A percentile compares a stretch with the other conserved stretches of the same genome.
Evolutionary conservation across 2,888 invertebrate genomes (phyloP).

Genomic region (Gibbula magus): DNA sequence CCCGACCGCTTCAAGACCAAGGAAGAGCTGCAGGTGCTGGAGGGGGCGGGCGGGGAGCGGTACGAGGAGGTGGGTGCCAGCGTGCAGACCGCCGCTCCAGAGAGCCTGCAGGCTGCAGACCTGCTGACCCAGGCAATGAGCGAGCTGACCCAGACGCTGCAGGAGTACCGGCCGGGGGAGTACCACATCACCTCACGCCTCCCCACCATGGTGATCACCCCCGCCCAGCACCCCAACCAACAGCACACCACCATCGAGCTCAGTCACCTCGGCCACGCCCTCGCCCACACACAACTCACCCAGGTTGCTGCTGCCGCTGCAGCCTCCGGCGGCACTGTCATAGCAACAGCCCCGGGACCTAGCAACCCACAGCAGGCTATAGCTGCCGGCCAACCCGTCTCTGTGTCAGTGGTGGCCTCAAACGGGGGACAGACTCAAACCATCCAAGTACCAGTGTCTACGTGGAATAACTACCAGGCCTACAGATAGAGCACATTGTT

Average conservation of each 20-base stretch:
- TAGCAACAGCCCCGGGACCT: not conserved
- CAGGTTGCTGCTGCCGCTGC: slow-evolving; percentile 27
- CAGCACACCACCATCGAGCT: slow-evolving; percentile 64
- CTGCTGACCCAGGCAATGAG: slow-evolving; percentile 76
- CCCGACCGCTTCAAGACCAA: slow-evolving; percentile 40
- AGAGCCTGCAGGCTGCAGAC: slow-evolving; percentile 67
- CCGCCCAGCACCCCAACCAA: slow-evolving; percentile 41
- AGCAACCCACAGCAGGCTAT: slow-evolving; percentile 22
- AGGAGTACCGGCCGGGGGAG: slow-evolving; percentile 56
- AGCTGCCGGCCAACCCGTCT: slow-evolving; percentile 28
- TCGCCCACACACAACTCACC: slow-evolving; percentile 53
- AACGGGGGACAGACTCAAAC: slow-evolving; percentile 21
- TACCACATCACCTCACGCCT: slow-evolving; percentile 40
- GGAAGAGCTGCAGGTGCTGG: slow-evolving; percentile 25
- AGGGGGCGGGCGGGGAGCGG: slow-evolving; percentile 28
- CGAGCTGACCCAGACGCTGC: slow-evolving; percentile 72
- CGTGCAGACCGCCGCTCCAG: slow-evolving; percentile 38
- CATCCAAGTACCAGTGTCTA: slow-evolving; percentile 28
- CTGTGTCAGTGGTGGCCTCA: slow-evolving; percentile 33
- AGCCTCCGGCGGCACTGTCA: not conserved
- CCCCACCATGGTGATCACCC: slow-evolving; percentile 55
- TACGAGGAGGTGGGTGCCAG: slow-evolving; percentile 36
- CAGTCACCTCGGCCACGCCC: slow-evolving; percentile 60
- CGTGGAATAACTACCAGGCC: slow-evolving; percentile 17
- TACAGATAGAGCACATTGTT: slow-evolving; percentile 1